Evolutionary conservation across 2,888 invertebrate species (phyloP).

Genomic region (Ormia ochracea): DNA sequence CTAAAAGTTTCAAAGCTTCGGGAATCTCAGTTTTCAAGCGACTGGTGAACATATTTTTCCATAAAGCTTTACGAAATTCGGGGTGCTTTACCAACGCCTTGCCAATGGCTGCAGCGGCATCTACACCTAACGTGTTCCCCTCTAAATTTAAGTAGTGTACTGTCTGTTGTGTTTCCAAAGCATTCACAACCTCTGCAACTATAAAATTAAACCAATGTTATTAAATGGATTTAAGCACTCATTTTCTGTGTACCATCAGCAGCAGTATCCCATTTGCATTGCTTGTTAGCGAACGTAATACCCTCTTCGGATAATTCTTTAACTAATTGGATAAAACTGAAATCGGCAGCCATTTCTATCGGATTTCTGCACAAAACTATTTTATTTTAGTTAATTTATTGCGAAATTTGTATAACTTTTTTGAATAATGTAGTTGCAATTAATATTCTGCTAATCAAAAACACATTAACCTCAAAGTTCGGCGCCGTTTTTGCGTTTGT

Average conservation of each 20-base stretch:
- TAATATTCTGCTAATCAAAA: background rate
- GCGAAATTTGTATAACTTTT: no score
- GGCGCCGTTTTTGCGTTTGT: constrained; percentile 32
- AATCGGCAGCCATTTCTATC: constrained; percentile 59
- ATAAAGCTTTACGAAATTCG: constrained; percentile 88
- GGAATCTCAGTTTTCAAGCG: constrained; percentile 97
- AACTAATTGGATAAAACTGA: constrained; percentile 67
- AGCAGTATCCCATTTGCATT: constrained; percentile 86
- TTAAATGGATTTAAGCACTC: background rate
- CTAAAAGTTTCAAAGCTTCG: constrained; percentile 86
- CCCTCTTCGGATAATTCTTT: constrained; percentile 77
- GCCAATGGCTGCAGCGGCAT: constrained; percentile 90
- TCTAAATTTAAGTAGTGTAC: constrained; percentile 88
- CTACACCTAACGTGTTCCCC: constrained; percentile 95
- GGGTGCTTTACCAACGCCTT: constrained; percentile 87
- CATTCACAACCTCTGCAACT: constrained; percentile 86
- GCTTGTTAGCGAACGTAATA: constrained; percentile 88
- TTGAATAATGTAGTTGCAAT: constrained; percentile 2
- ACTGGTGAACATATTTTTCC: constrained; percentile 98
- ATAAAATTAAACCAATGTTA: background rate
- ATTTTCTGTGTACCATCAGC: constrained; percentile 82
- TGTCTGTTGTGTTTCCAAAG: constrained; percentile 83
- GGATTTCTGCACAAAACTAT: background rate
- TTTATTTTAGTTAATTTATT: background rate
- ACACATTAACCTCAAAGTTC: constrained; percentile 45